phyloP scores from a whole-genome alignment of 2,113 vertebrate species.

The Seriola aureovittata region DNA sequence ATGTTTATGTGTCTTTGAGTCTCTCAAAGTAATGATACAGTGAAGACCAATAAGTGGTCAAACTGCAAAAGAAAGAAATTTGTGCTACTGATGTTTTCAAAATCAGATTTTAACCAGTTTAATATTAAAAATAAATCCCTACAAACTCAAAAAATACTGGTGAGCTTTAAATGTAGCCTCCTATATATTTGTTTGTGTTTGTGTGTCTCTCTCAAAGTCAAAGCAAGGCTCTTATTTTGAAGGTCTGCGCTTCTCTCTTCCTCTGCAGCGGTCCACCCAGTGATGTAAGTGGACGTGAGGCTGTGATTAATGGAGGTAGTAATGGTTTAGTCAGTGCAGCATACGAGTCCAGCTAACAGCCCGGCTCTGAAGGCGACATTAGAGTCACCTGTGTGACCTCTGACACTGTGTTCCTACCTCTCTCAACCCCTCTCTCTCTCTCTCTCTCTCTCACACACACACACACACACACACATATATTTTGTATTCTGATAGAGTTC shows the following conservation, averaged over 20 bases:
- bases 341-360: slow-evolving; percentile 63
- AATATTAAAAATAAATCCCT: too few relatives aligned
- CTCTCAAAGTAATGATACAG: too few relatives aligned
- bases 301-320: slow-evolving; percentile 82
- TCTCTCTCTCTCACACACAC: neutral
- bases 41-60: too few relatives aligned
- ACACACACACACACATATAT: slow-evolving; percentile 6
- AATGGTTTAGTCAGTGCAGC: slow-evolving; percentile 78
- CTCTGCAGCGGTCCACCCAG: slow-evolving; percentile 32
- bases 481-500: slow-evolving; percentile 36
- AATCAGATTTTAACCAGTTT: too few relatives aligned
- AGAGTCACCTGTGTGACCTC: slow-evolving; percentile 58
- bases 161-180: too few relatives aligned
- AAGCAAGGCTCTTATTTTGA: slow-evolving; percentile 41
- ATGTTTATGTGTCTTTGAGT: too few relatives aligned
- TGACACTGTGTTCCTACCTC: slow-evolving; percentile 40
- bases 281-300: slow-evolving; percentile 69
- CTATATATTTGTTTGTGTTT: too few relatives aligned
- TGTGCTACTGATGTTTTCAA: too few relatives aligned
- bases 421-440: neutral
- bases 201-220: too few relatives aligned
- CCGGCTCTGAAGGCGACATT: slow-evolving; percentile 29
- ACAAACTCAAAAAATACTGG: too few relatives aligned
- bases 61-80: too few relatives aligned
- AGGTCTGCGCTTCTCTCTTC: slow-evolving; percentile 10